Evolutionary conservation across 2,888 invertebrate species (phyloP), one percentile per base, ranked within the genome.

Genomic region (Meteorus cinctellus): DNA sequence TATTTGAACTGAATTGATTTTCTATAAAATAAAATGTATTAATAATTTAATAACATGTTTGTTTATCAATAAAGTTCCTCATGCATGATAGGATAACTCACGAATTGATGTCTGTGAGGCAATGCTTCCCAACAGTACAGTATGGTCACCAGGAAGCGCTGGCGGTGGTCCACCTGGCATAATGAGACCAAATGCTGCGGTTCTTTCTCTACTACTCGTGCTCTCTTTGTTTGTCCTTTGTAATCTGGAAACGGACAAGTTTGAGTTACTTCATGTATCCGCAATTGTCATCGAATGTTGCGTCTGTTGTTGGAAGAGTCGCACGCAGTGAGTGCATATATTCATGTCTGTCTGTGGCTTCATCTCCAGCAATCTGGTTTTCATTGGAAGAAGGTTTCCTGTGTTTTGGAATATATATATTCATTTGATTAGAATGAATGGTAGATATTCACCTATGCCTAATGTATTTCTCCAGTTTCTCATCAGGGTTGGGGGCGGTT

Each of bases 201-300:
- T 90, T 78, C 90, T 84, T 82, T 90, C 90, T 82, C 90, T 87
- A 83, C 89, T 89, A 68, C 89, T 89, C 12, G 90, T 86, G 89
- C 92, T 84, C 90, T 92, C 88, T 91, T 93, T 85, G 91, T 90
- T 88, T 91, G 92, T 87, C 91, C 94, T 84, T 91, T 93, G 83
- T 90, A 93, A 83, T 91, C 92, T 89, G 90, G 84, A 91, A 77
- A 41, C 24, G 34, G 14, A 10, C 12, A 12, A 12, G 10, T 45
- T 6, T 14, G 5, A 45, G 3, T 10, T n/a, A n/a, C n/a, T 48
- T 48, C 5, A 68, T 29, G 3, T 24, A 34, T 34, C 0, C 8
- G 2, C 34, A 34, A 6, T 8, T 34, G 2, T 34, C 34, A 34
- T 34, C 8, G 34, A 34, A 34, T 24, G 24, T 24, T 24, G 24